Evolutionary conservation across 2,797 vertebrate genomes (phyloP).

Genomic region (Ara ararauna): DNA sequence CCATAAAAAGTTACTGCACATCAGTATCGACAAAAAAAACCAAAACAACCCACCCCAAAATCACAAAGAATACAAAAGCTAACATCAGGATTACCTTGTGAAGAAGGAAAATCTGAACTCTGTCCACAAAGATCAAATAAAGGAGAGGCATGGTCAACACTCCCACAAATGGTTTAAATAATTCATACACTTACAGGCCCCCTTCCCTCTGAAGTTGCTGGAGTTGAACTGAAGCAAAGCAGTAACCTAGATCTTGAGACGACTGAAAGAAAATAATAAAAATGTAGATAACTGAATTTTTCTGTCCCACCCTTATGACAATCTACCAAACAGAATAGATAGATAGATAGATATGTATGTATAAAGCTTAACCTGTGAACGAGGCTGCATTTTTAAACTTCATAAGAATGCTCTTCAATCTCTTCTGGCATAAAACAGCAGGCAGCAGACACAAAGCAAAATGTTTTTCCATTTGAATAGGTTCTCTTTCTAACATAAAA

Average conservation of each 20-base stretch:
- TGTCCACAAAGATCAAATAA: not conserved
- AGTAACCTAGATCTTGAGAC: not conserved
- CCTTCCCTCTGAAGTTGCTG: not conserved
- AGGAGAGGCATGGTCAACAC: not conserved
- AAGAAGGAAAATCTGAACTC: not conserved
- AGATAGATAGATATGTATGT: not conserved
- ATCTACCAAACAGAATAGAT: not conserved
- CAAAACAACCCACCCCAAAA: fast-evolving
- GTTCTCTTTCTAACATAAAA: not conserved
- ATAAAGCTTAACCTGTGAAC: not conserved
- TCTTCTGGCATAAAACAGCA: not conserved
- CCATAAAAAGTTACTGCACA: not conserved
- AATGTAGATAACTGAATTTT: not conserved
- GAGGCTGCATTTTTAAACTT: not conserved
- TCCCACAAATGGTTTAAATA: not conserved
- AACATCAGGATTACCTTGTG: not conserved
- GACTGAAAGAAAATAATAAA: not conserved
- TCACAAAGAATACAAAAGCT: not conserved
- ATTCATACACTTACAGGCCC: not conserved
- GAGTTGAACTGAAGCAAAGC: not conserved
- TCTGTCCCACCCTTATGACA: not conserved
- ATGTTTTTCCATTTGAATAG: not conserved
- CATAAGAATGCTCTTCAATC: not conserved
- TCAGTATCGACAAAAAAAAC: not conserved
- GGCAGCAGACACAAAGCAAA: not conserved